These are phyloP conservation scores for Aldabrachelys gigantea DNA, from an alignment of 2,113 vertebrate species.

Conservation along the genomic window DNA sequence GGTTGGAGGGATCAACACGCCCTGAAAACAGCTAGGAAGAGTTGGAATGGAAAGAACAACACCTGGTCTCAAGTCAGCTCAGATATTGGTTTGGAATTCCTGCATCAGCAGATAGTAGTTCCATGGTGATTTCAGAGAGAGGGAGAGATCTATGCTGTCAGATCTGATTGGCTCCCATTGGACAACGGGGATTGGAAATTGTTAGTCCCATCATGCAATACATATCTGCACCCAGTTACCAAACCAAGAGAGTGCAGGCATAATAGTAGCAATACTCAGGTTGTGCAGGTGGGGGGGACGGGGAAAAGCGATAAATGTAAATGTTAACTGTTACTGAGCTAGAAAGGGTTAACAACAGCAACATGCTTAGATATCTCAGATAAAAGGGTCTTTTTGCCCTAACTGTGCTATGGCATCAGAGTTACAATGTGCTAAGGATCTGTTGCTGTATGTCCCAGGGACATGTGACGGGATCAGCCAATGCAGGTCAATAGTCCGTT, in stretches of 20 bases:
- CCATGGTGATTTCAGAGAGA: conserved; percentile 53
- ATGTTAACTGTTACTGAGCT: not conserved
- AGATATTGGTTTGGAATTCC: conserved; percentile 37
- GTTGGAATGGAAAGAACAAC: not conserved
- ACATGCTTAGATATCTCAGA: not conserved
- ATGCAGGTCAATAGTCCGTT: conserved; percentile 12
- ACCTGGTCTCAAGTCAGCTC: conserved; percentile 12
- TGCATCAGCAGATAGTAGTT: conserved; percentile 31
- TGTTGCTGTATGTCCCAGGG: conserved; percentile 4
- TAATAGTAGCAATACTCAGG: not conserved
- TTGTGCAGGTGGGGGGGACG: not conserved
- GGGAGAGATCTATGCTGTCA: conserved; percentile 47
- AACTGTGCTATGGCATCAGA: not conserved
- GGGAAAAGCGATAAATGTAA: not conserved
- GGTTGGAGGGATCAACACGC: not conserved
- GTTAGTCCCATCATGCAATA: not conserved
- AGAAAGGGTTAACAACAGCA: not conserved
- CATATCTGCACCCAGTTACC: conserved; percentile 19
- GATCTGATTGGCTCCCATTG: not conserved
- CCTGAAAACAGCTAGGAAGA: not conserved
- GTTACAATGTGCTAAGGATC: not conserved
- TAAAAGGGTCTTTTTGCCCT: not conserved
- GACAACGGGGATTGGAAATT: not conserved
- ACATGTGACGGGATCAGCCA: conserved; percentile 52
- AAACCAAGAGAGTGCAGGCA: not conserved